Evolutionary conservation across 2,888 invertebrate species (phyloP), one percentile per base, ranked within the genome.

Genomic region (Drosophila algonquin): DNA sequence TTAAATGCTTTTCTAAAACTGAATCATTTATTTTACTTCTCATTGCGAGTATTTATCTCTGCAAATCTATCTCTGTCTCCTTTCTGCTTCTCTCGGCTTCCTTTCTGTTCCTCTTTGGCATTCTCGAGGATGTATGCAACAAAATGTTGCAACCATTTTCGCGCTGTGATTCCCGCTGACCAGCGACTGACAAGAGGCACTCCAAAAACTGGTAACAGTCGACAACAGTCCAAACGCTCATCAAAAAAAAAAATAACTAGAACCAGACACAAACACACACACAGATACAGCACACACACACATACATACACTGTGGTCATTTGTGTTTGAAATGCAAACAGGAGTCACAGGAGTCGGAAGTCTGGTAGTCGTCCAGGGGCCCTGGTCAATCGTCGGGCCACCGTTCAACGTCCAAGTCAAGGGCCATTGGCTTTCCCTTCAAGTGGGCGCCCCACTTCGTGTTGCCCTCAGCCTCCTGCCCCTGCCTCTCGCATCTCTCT

Each of bases 171-270:
- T 21, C n/a, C 14, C 6, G 40, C 14, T 40, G 9, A 21, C 51
- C 50, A 52, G 46, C 24, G 40, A 46, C 69, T 68, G 63, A 62
- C 54, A 76, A 78, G 78, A 67, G 83, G 52, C 78, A 73, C 84
- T 86, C 68, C 74, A 87, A 76, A 74, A 76, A 74, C 76, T 75
- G 72, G 86, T 80, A 80, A 77, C 81, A 82, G 76, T 79, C 54
- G 73, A 55, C 54, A 55, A 55, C 54, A 61, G 54, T 54, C n/a
- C 40, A n/a, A 40, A 40, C 7, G 54, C 74, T 62, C 73, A 80
- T 80, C 62, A 76, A 30, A 30, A 30, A 24, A 24, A 24, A 24
- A 24, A 24, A 1, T 5, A 79, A 72, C 81, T 73, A 24, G 24
- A 73, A 75, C 81, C 77, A 84, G 32, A 55, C 61, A 30, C 47